These are phyloP conservation scores for Euphonia xanthogaster DNA, from an alignment of 2,797 vertebrate genomes.

Conservation along the genomic window DNA sequence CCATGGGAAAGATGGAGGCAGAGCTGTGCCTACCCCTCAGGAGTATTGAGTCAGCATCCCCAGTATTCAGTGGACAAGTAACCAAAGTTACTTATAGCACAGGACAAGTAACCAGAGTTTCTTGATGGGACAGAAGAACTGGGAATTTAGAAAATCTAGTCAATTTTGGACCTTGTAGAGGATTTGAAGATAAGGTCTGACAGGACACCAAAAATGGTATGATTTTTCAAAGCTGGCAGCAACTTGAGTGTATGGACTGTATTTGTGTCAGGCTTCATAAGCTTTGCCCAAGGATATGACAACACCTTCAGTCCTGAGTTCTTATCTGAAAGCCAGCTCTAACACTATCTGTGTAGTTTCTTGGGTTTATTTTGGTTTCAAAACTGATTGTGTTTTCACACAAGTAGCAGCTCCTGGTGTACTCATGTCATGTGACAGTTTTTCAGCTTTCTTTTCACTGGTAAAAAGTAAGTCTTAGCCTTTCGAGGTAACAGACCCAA, in stretches of 20 bases:
- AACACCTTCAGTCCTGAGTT: background rate
- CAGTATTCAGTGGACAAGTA: background rate
- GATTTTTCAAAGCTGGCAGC: background rate
- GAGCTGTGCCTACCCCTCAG: background rate
- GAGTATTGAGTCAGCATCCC: background rate
- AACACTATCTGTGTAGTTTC: background rate
- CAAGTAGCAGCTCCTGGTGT: background rate
- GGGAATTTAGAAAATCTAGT: background rate
- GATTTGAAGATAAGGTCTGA: background rate
- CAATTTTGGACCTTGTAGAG: background rate
- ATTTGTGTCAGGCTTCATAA: background rate
- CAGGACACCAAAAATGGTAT: background rate
- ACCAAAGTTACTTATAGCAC: background rate
- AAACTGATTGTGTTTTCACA: background rate
- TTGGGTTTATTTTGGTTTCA: background rate
- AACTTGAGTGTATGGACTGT: background rate
- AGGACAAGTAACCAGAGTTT: background rate
- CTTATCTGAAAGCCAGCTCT: background rate
- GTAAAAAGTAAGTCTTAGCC: background rate
- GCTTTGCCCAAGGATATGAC: background rate
- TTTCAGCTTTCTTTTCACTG: background rate
- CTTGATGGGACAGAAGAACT: background rate
- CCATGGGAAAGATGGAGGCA: rapidly evolving
- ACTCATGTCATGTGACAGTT: background rate
- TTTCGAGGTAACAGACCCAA: background rate